Evolutionary conservation across 2,888 invertebrate genomes (phyloP), one percentile per base, ranked within the genome.

Genomic region (Coenonympha glycerion): DNA sequence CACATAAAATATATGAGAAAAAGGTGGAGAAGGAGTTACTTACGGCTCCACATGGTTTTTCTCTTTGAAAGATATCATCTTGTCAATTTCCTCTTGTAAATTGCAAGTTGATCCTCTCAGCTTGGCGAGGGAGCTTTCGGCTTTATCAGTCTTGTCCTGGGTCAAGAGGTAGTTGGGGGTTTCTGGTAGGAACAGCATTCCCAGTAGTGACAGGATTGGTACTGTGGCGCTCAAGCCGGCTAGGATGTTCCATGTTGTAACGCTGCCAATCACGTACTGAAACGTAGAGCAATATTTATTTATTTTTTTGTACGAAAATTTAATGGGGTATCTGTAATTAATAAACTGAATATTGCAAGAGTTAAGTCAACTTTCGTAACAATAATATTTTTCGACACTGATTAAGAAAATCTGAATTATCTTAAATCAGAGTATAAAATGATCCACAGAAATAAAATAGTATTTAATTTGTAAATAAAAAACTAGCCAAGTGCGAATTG

Each of bases 121-220:
- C 61, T 89, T 89, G 3, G 76, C 75, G 30, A 92, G 71, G 0
- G 91, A 90, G 40, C 78, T 81, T 55, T 88, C 79, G 0, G 93
- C 93, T 33, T 90, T 85, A 21, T 89, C 89, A 28, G 87, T 86
- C 56, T 87, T 87, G 53, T 90, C 89, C 34, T 89, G 88, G 2
- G 89, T 88, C 11, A 93, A 84, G 9, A 93, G 88, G 73, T 90
- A 93, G 63, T 92, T 90, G 1, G 94, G 93, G 0, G 93, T 90
- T 66, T 94, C 93, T 0, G 93, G 93, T 47, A 92, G 86, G 8
- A 91, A 68, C 18, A 91, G 76, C 85, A 91, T 90, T 0, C 90
- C 75, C 0, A 91, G 57, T 0, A 92, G 67, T 0, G 92, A 90
- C 0, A 91, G 50, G 0, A 90, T 79, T 0, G 93, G 91, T 1